Percentiles rank a stretch among this genome's conserved stretches.
Evolutionary conservation across 2,113 vertebrate genomes (phyloP).

Genomic region (Axis porcinus): DNA sequence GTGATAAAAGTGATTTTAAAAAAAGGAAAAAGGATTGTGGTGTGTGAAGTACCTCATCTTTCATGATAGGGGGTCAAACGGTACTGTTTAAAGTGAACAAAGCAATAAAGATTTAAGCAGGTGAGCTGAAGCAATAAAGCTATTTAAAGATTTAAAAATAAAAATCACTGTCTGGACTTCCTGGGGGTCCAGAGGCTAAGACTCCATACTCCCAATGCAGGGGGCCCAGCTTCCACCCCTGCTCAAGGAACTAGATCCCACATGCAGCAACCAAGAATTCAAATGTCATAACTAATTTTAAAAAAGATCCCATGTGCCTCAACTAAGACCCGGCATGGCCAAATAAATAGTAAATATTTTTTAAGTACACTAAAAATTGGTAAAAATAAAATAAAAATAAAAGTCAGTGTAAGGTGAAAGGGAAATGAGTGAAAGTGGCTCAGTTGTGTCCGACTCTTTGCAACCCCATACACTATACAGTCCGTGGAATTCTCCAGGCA

Average conservation of each 20-base stretch:
- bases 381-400: neutral
- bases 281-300: neutral
- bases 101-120: neutral
- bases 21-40: neutral
- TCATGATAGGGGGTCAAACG: neutral
- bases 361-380: neutral
- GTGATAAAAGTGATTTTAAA: neutral
- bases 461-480: neutral
- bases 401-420: neutral
- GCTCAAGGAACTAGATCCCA: neutral
- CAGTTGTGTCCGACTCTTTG: neutral
- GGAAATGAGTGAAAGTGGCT: neutral
- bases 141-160: neutral
- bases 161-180: neutral
- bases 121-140: neutral
- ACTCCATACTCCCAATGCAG: neutral
- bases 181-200: neutral
- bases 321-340: neutral
- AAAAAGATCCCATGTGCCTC: neutral
- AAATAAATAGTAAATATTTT: neutral
- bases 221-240: neutral
- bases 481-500: neutral
- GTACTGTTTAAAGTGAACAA: neutral
- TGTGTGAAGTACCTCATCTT: neutral
- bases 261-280: neutral